Conservation (phyloP, 1,140 invertebrate species). For the Laupala kohalensis region DNA sequence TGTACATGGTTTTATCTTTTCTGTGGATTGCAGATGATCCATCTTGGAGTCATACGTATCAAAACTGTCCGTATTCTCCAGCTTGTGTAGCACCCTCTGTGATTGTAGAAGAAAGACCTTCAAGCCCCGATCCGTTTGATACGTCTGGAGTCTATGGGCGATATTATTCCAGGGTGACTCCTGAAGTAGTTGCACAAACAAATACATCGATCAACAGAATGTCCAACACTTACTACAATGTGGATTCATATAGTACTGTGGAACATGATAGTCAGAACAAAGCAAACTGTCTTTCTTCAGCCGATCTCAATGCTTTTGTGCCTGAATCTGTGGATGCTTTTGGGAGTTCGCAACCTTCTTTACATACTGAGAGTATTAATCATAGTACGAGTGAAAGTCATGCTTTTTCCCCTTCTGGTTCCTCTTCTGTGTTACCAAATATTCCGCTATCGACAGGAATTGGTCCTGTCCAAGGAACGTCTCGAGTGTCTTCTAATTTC, state of each 20-base stretch:
- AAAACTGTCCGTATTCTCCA: not conserved
- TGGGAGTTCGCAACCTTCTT: not conserved
- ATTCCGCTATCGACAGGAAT: too few species aligned
- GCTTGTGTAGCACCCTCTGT: not conserved
- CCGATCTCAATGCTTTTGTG: not conserved
- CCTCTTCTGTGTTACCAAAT: not conserved
- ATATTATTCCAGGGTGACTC: conserved; percentile 32
- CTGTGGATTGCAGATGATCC: not conserved
- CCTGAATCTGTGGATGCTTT: not conserved
- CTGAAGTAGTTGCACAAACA: conserved; percentile 19
- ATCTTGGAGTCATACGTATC: not conserved
- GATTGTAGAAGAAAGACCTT: conserved; percentile 2
- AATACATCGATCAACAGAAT: not conserved
- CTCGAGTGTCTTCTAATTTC: not conserved
- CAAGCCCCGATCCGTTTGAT: conserved; percentile 43
- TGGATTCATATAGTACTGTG: conserved; percentile 9
- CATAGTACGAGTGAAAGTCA: not conserved
- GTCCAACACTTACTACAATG: conserved; percentile 8
- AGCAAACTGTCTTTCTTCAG: not conserved
- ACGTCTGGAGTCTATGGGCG: conserved; percentile 34
- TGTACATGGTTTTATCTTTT: too few species aligned
- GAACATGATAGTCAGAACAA: not conserved
- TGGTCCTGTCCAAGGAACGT: not conserved
- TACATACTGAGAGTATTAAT: not conserved
- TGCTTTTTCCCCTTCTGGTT: not conserved